phyloP scores from a whole-genome alignment of 2,888 invertebrate genomes.

The Cryptocheilus praepositus region DNA sequence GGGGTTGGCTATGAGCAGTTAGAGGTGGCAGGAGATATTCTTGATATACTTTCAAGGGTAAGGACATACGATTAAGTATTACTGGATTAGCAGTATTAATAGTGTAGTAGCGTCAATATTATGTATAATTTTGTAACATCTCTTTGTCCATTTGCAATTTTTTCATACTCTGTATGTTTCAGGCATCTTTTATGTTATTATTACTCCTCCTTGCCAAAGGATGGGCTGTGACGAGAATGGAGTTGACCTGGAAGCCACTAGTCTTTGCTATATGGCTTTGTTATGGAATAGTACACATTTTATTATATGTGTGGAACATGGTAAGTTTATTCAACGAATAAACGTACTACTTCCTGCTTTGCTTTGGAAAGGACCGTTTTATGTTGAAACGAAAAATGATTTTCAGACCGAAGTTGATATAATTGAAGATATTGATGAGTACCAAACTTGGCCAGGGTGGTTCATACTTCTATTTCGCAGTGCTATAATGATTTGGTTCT shows the following conservation, averaged over 20 bases:
- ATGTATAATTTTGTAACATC: not conserved
- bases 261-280: constrained; percentile 93
- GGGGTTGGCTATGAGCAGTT: constrained; percentile 91
- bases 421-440: constrained; percentile 96
- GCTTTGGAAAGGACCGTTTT: not conserved
- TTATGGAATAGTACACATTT: constrained; percentile 92
- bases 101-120: not conserved
- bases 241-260: constrained; percentile 89
- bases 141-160: not conserved
- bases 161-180: constrained; percentile 50
- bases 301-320: constrained; percentile 97
- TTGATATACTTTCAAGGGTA: constrained; percentile 94
- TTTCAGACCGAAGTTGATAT: constrained; percentile 95
- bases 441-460: constrained; percentile 98
- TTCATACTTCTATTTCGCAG: constrained; percentile 91
- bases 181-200: constrained; percentile 96
- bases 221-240: constrained; percentile 95
- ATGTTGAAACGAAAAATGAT: not conserved
- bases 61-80: constrained; percentile 49
- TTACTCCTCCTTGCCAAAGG: constrained; percentile 95
- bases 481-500: constrained; percentile 92
- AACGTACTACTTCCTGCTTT: not conserved
- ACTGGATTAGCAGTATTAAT: not conserved
- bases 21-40: constrained; percentile 91
- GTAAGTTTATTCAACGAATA: constrained; percentile 75